phyloP scores from a whole-genome alignment of 2,113 vertebrate species.

The Mugil cephalus region DNA sequence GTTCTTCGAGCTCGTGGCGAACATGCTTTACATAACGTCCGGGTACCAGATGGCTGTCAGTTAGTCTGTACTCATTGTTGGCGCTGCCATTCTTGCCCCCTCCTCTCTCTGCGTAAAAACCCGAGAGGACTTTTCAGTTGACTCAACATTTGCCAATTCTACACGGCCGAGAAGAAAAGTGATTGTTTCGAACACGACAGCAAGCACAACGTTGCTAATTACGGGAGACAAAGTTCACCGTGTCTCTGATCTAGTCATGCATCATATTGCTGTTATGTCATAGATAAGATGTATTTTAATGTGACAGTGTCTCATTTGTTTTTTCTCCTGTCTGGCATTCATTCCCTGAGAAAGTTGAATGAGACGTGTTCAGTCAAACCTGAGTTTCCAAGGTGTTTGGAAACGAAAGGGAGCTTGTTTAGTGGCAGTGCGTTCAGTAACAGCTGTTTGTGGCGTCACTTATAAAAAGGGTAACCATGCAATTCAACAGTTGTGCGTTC shows the following conservation, averaged over 20 bases:
- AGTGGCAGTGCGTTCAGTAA: slow-evolving; percentile 73
- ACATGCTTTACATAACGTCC: slow-evolving; percentile 52
- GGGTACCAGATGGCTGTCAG: slow-evolving; percentile 73
- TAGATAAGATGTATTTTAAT: slow-evolving; percentile 25
- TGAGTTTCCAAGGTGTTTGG: slow-evolving; percentile 50
- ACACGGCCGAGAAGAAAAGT: slow-evolving; percentile 33
- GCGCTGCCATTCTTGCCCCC: slow-evolving; percentile 36
- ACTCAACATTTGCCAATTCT: slow-evolving; percentile 49
- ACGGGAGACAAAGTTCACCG: slow-evolving; percentile 23
- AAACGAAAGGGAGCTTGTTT: slow-evolving; percentile 44
- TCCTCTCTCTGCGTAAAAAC: slow-evolving; percentile 25
- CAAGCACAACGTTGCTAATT: slow-evolving; percentile 19
- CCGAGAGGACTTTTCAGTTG: slow-evolving; percentile 53
- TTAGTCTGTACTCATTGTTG: slow-evolving; percentile 32
- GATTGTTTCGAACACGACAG: slow-evolving; percentile 14
- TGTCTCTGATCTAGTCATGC: slow-evolving; percentile 41
- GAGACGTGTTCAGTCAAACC: slow-evolving; percentile 43
- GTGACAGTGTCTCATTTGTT: slow-evolving; percentile 31
- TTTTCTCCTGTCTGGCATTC: slow-evolving; percentile 38
- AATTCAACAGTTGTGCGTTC: slow-evolving; percentile 53
- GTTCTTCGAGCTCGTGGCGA: slow-evolving; percentile 23
- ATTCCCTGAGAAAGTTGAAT: slow-evolving; percentile 72
- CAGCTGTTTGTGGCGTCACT: slow-evolving; percentile 64
- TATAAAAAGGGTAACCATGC: slow-evolving; percentile 64
- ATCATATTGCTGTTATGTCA: slow-evolving; percentile 44